phyloP scores from a whole-genome alignment of 53 echinoderm and acorn worm species.

The Paelopatides confundens region DNA sequence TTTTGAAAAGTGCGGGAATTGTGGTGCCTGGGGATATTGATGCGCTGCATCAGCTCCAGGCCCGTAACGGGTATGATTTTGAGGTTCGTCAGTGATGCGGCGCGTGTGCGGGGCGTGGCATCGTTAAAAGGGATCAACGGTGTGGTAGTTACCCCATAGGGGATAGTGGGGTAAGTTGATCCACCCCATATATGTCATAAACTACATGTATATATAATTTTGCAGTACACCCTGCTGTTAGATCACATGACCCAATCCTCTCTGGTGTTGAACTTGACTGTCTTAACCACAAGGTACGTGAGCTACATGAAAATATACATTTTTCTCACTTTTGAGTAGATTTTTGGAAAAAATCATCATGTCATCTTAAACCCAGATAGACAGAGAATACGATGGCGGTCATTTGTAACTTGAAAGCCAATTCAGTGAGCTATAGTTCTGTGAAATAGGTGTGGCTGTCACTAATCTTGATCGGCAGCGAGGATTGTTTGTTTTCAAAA shows the following conservation, averaged over 20 bases:
- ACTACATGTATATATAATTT: constrained; percentile 13
- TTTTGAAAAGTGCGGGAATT: no score
- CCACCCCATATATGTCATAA: constrained; percentile 4
- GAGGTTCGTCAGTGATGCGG: no score
- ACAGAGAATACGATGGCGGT: constrained; percentile 8
- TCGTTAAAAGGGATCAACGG: no score
- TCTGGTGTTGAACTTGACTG: constrained; percentile 6
- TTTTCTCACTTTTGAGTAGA: constrained; percentile 3
- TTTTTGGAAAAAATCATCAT: not conserved
- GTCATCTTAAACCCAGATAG: not conserved
- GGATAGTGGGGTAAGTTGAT: no score
- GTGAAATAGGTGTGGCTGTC: not conserved
- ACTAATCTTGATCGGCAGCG: constrained; percentile 6
- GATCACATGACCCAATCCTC: not conserved
- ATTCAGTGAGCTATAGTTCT: not conserved
- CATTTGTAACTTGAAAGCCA: not conserved
- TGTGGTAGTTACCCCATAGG: no score
- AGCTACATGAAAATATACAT: constrained; percentile 16
- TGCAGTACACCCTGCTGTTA: constrained; percentile 4
- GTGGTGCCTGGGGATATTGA: no score
- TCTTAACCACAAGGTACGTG: constrained; percentile 21
- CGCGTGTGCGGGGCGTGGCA: no score
- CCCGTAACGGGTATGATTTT: no score
- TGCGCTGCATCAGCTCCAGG: no score
- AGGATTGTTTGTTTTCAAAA: constrained; percentile 15